Evolutionary conservation across 2,113 vertebrate species (phyloP).

Genomic region (Corythornis madagascariensis): DNA sequence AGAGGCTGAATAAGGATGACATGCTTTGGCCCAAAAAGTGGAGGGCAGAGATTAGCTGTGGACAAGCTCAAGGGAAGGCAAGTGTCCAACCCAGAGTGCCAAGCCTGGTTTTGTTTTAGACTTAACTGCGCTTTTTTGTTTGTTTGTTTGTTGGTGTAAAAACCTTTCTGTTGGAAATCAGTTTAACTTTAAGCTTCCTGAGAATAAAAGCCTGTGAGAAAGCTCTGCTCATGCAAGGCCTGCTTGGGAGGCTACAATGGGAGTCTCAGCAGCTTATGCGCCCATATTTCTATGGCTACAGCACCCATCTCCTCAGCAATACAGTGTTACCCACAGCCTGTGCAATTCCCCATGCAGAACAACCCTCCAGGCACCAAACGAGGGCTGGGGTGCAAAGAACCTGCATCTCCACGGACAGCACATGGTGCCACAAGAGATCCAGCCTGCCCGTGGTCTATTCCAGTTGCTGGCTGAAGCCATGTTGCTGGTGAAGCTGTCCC

Average conservation of each 20-base stretch:
- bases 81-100: slow-evolving; percentile 72
- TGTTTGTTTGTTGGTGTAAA: slow-evolving; percentile 73
- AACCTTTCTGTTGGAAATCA: slow-evolving; percentile 77
- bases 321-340: not conserved
- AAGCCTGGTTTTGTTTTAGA: slow-evolving; percentile 73
- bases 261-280: not conserved
- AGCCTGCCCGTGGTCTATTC: fast-evolving
- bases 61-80: slow-evolving; percentile 69
- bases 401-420: fast-evolving
- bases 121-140: slow-evolving; percentile 76
- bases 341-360: not conserved
- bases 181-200: slow-evolving; percentile 74
- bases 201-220: slow-evolving; percentile 77
- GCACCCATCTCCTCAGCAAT: slow-evolving; percentile 34
- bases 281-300: slow-evolving; percentile 63
- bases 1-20: slow-evolving; percentile 49
- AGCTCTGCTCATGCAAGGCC: slow-evolving; percentile 56
- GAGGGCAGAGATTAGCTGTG: slow-evolving; percentile 53
- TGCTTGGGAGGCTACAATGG: slow-evolving; percentile 52
- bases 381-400: not conserved
- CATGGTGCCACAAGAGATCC: fast-evolving
- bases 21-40: slow-evolving; percentile 63
- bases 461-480: not conserved
- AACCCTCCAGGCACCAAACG: not conserved
- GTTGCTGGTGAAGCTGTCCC: not conserved